Base-by-base conservation (phyloP, 2,888 invertebrate genomes). In the Heteromyza rotundicornis region DNA sequence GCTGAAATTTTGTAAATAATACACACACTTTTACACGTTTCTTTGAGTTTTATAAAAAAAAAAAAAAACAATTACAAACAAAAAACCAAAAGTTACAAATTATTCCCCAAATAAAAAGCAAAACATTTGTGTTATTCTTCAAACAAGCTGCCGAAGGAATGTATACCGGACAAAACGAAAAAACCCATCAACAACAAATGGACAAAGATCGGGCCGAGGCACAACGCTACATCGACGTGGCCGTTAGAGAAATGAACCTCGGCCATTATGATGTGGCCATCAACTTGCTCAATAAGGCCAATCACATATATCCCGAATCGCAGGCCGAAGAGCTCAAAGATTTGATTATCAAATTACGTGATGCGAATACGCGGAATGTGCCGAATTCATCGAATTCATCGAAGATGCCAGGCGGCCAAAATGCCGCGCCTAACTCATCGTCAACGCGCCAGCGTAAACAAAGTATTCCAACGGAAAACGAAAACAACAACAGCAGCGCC, bases 241-340 rank as follows among this genome's bases (percentile, higher is more conserved):
- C 89, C 1, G 84, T 87, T 67, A 84, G 84, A 68, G 87, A 83
- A 71, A 86, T 90, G 27, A 82, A 83, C 10, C 84, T 84, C 53
- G 89, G 89, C 10, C 86, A 88, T 62, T 84, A 84, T 68, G 87
- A 88, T 1, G 88, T 89, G 70, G 90, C 90, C 7, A 84, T 87
- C 58, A 87, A 87, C 75, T 89, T 89, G 76, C 78, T 89, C 16
- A 81, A 84, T 44, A 90, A 90, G 81, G 89, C 90, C 12, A 86
- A 89, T 70, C 86, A 85, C 72, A 82, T 90, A 20, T 90, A 86
- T 78, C 89, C 90, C 1, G 86, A 87, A n/a, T 83, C 86, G 64
- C 85, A 85, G 77, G 87, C 88, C 10, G 86, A 88, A 83, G 89
- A 89, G 87, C 78, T 78, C 63, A 67, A 74, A 16, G 66, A 72